These are phyloP conservation scores for Drosophila pseudoananassae DNA, from an alignment of 1,140 invertebrate species.

Conservation along the genomic window DNA sequence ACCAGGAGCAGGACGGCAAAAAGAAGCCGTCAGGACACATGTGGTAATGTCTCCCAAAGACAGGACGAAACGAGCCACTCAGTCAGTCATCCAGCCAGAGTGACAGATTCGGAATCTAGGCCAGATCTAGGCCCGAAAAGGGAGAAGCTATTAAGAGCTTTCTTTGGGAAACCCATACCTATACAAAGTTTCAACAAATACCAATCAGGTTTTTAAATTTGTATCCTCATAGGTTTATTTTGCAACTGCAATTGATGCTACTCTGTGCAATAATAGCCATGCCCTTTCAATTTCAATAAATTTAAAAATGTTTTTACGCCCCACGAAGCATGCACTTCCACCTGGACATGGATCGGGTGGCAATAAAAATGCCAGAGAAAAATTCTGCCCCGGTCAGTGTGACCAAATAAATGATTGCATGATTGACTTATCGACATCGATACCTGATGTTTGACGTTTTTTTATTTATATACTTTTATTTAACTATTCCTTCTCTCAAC, in stretches of 20 bases:
- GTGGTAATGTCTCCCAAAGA: constrained; percentile 14
- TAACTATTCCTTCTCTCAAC: no score
- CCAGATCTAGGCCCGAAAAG: no score
- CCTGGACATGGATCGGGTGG: no score
- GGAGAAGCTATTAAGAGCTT: no score
- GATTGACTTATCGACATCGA: constrained; percentile 34
- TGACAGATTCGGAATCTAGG: constrained; percentile 5
- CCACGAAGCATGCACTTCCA: constrained; percentile 16
- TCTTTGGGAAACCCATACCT: neutral
- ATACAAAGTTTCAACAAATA: no score
- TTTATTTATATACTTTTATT: no score
- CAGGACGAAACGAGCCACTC: constrained; percentile 68
- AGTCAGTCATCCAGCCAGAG: constrained; percentile 4
- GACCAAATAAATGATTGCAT: constrained; percentile 36
- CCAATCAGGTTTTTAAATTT: neutral
- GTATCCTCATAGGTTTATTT: neutral
- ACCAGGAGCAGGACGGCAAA: constrained; percentile 1
- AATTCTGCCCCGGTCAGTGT: no score
- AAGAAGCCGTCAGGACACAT: constrained; percentile 9
- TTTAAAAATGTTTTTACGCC: constrained; percentile 58
- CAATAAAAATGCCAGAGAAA: no score
- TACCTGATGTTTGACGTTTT: constrained; percentile 18
- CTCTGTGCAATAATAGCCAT: neutral
- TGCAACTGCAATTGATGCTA: constrained; percentile 2
- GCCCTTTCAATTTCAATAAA: constrained; percentile 56